Base-by-base conservation (phyloP, 2,797 vertebrate species). In the Heliangelus exortis region DNA sequence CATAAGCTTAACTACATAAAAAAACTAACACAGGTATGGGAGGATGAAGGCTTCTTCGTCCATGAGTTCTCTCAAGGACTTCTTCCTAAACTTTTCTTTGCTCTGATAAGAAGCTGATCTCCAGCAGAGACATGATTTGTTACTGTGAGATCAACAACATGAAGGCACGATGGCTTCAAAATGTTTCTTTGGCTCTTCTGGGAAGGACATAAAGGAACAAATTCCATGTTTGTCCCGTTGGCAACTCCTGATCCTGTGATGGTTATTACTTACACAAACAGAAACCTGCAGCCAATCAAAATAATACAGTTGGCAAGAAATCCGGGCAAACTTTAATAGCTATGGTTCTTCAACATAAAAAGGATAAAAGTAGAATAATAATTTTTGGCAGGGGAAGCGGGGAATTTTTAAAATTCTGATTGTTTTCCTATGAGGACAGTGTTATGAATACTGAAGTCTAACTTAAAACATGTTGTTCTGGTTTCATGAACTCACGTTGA, bases 311-410 rank as follows among this genome's bases (percentile, higher is more conserved):
- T 97, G 85, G 93, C 96, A 96, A 92, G 91, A 88, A 96, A 88
- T 80, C 94, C 92, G 95, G 95, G 93, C 94, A 96, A 97, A 94
- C 90, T 96, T 97, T 96, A 97, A 96, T 92, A 96, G 96, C 93
- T 89, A 75, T 36, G 62, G 92, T 92, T 93, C 93, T 95, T 95
- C 89, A 92, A 93, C 94, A 96, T 95, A 83, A 95, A 97, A 96
- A 96, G 92, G 96, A 97, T 97, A 95, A 97, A 97, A 96, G 95
- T 4, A 65, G 96, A 97, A 96, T 84, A 97, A 96, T 94, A 96
- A 94, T 95, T 96, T 96, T 92, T 92, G 78, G 82, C 87, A 97
- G 82, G 72, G 92, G 84, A 74, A 89, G 81, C 43, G 39, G 89
- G 48, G 96, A 94, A 96, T 87, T 93, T 96, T 96, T 76, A 41